phyloP scores from a whole-genome alignment of 2,888 invertebrate species.

The Meiosimyza platycephala region DNA sequence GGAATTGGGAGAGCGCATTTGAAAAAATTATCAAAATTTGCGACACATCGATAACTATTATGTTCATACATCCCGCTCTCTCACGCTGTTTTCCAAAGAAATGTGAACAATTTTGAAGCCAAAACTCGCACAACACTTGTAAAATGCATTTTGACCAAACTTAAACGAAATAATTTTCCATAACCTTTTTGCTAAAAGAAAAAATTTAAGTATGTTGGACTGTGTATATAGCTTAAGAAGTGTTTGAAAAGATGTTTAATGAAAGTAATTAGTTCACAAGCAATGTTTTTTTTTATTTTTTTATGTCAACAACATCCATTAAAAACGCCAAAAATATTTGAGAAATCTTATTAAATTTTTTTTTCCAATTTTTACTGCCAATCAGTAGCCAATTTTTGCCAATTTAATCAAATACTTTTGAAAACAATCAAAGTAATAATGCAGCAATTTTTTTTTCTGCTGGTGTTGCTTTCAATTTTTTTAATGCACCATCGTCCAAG shows the following conservation, averaged over 20 bases:
- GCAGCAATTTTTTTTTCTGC: constrained; percentile 33
- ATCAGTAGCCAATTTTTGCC: constrained; percentile 25
- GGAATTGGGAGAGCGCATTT: too few species aligned
- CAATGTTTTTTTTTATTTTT: constrained; percentile 31
- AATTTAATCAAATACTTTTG: constrained; percentile 38
- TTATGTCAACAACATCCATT: constrained; percentile 41
- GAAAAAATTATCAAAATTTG: too few species aligned
- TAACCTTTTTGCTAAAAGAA: too few species aligned
- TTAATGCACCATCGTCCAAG: constrained; percentile 41
- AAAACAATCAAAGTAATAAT: constrained; percentile 47
- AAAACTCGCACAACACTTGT: too few species aligned
- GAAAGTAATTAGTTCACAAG: constrained; percentile 15
- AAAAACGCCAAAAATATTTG: constrained; percentile 57
- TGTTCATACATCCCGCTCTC: too few species aligned
- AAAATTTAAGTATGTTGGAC: constrained; percentile 38
- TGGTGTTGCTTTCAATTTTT: constrained; percentile 31
- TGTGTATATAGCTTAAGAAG: constrained; percentile 37
- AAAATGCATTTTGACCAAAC: too few species aligned
- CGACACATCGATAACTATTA: too few species aligned
- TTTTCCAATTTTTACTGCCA: constrained; percentile 38
- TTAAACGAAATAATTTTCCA: too few species aligned
- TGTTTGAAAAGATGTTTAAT: constrained; percentile 32
- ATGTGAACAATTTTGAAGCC: too few species aligned
- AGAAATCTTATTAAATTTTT: constrained; percentile 47
- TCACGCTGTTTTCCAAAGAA: too few species aligned